Percentiles rank a stretch among this genome's conserved stretches.
These are phyloP conservation scores for Nebria ingens DNA, from an alignment of 1,140 invertebrate species.

Conservation along the genomic window DNA sequence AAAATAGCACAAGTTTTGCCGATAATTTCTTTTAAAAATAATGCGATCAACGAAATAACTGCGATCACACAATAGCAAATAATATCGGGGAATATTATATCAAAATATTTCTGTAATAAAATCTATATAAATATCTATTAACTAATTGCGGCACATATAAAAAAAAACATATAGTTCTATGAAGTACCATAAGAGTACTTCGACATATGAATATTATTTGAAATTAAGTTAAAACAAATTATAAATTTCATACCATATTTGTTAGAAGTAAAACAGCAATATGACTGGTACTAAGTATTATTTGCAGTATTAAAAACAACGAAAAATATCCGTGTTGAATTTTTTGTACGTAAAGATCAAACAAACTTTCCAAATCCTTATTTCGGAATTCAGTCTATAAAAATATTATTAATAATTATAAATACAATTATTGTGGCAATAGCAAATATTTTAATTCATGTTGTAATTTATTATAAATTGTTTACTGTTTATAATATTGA, in stretches of 20 bases:
- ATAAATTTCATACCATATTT: slow-evolving; percentile 39
- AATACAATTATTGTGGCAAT: too few species aligned
- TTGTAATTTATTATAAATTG: too few species aligned
- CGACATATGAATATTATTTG: too few species aligned
- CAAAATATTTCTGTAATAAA: slow-evolving; percentile 21
- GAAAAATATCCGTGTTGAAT: slow-evolving; percentile 66
- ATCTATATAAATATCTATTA: slow-evolving; percentile 15
- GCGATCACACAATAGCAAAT: slow-evolving; percentile 34
- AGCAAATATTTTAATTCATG: too few species aligned
- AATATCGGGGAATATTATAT: slow-evolving; percentile 31
- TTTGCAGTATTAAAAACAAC: slow-evolving; percentile 58
- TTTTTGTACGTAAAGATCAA: slow-evolving; percentile 60
- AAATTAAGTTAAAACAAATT: too few species aligned
- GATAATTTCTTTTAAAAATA: slow-evolving; percentile 32
- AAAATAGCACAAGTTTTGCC: slow-evolving; percentile 32
- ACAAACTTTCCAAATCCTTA: slow-evolving; percentile 60
- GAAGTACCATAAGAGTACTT: too few species aligned
- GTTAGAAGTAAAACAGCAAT: slow-evolving; percentile 43
- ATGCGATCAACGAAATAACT: slow-evolving; percentile 26
- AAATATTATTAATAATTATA: slow-evolving; percentile 9
- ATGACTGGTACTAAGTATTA: slow-evolving; percentile 50
- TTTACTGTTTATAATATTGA: too few species aligned
- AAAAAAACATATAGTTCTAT: too few species aligned
- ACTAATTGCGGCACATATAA: slow-evolving; percentile 28
- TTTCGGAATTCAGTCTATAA: slow-evolving; percentile 63